Evolutionary conservation across 2,888 invertebrate species (phyloP), one percentile per base, ranked within the genome.

Genomic region (Spisula subtruncata): DNA sequence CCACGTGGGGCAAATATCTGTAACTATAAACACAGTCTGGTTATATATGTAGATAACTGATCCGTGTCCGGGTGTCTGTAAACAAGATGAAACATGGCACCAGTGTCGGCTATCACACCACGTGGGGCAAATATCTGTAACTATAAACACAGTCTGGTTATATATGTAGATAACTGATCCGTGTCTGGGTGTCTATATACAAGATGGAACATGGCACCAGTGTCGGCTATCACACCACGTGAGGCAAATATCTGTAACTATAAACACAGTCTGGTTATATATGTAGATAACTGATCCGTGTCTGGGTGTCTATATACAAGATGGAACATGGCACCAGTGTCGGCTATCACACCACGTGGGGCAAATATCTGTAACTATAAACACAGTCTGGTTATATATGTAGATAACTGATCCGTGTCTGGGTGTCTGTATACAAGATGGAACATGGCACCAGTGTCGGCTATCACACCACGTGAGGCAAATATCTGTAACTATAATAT

Each of bases 171-270:
- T n/a, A 96, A 91, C 46, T 93, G 92, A n/a, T 94, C 90, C 4
- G 95, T 94, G 41, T 93, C 92, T 20, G 89, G 80, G 41, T 95
- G 93, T 75, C 91, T 91, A 80, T 94, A 91, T 5, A 95, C 90
- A 12, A 95, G 94, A 81, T 96, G 95, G 85, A 96, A 96, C 92
- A 96, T 93, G n/a, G 95, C 95, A 25, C 96, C 96, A 12, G 94
- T 91, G 10, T 94, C 93, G 56, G 94, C 93, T 12, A 95, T 93
- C 10, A 91, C 92, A 12, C 95, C n/a, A n/a, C n/a, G n/a, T n/a
- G n/a, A n/a, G n/a, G n/a, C n/a, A n/a, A n/a, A n/a, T n/a, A n/a
- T n/a, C n/a, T n/a, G n/a, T n/a, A n/a, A n/a, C n/a, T n/a, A n/a
- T n/a, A n/a, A n/a, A n/a, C n/a, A n/a, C n/a, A n/a, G n/a, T n/a